Base-by-base conservation (phyloP, 2,888 invertebrate genomes). In the Troides aeacus region DNA sequence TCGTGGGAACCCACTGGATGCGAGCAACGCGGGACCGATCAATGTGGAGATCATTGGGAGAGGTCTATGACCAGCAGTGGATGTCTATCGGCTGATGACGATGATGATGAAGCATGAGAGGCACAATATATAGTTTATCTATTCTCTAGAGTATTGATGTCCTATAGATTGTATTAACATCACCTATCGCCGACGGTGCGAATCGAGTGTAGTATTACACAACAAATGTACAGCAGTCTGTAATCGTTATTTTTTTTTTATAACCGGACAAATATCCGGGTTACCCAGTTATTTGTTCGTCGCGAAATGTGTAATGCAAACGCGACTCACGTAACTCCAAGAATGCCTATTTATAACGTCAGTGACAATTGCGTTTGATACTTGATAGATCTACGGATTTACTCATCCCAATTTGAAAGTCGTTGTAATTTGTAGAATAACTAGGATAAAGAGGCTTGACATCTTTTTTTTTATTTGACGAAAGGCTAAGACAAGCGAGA, bases 221-320 rank as follows among this genome's bases (percentile, higher is more conserved):
- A 68, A 66, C 50, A 53, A 61, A 53, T 64, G 60, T 50, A 17
- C 59, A 59, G 39, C 64, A 59, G 63, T 36, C 21, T 36, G 57
- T 57, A 63, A 68, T 68, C 58, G 65, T 36, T 56, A n/a, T 39
- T 62, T 50, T 62, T 62, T 61, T 70, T 64, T 60, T 70, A 63
- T 39, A 70, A 67, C 67, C 70, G 66, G 70, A 60, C 61, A 70
- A 70, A 66, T 70, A 67, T 70, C 70, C 67, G 67, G 70, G 70
- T 70, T 70, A 70, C 70, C 70, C 64, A 64, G 64, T 67, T 67
- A 70, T 64, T 63, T 64, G 64, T 66, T 50, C 58, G 62, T 70
- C 70, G 70, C 70, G 70, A 64, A 42, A 56, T 66, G 57, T 70
- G 70, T 70, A 42, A 66, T 70, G 60, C 57, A 61, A 70, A 56